These are phyloP conservation scores for Drosophila pandora DNA, from an alignment of 1,140 invertebrate species.

Conservation along the genomic window DNA sequence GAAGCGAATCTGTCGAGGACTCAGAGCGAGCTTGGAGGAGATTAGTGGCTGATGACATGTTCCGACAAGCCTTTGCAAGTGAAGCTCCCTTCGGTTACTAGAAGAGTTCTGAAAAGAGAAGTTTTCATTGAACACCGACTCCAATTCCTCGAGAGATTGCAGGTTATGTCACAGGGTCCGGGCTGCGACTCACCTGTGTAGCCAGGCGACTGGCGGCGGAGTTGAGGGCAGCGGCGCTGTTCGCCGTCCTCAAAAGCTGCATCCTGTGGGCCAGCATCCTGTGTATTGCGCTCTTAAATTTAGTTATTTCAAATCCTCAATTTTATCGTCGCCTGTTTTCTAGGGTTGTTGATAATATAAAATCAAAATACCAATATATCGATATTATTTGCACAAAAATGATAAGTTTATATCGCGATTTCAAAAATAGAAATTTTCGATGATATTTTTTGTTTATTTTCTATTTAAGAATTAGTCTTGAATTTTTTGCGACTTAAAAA, in stretches of 20 bases:
- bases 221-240: slow-evolving; percentile 26
- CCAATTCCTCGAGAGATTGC: slow-evolving; percentile 11
- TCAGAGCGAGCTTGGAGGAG: background rate
- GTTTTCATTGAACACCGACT: slow-evolving; percentile 20
- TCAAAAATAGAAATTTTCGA: background rate
- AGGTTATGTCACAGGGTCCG: slow-evolving; percentile 43
- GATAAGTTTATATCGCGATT: background rate
- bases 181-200: slow-evolving; percentile 56
- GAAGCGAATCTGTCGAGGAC: slow-evolving; percentile 41
- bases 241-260: slow-evolving; percentile 61
- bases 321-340: slow-evolving; percentile 13
- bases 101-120: slow-evolving; percentile 3
- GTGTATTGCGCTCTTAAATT: slow-evolving; percentile 42
- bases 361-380: background rate
- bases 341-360: background rate
- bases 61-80: slow-evolving; percentile 9
- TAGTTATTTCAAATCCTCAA: slow-evolving; percentile 37
- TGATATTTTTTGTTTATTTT: background rate
- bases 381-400: background rate
- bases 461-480: no score
- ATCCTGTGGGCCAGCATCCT: slow-evolving; percentile 68
- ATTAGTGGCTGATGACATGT: background rate
- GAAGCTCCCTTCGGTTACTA: slow-evolving; percentile 15
- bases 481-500: no score
- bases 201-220: slow-evolving; percentile 7